Percentiles rank a stretch among this genome's conserved stretches.
Evolutionary conservation across 2,113 vertebrate genomes (phyloP).

Genomic region (Herpetotheres cachinnans): DNA sequence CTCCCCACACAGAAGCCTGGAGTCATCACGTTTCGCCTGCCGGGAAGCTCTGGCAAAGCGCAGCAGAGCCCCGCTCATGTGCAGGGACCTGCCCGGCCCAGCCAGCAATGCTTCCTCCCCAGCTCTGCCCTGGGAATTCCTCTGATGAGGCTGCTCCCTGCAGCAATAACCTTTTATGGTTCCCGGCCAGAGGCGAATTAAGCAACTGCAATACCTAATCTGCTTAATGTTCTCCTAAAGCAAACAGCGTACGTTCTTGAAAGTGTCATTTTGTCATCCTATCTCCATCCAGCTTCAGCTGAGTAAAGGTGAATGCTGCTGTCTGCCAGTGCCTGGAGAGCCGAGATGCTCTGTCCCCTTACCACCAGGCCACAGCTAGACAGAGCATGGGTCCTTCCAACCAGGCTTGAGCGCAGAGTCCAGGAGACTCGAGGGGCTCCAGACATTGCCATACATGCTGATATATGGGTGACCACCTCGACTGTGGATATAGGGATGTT

Average conservation of each 20-base stretch:
- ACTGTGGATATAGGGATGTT: background rate
- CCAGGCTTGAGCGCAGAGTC: accelerated
- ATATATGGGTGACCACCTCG: accelerated
- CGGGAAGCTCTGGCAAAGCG: background rate
- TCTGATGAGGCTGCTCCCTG: background rate
- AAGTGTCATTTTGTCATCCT: constrained; percentile 20
- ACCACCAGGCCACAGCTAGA: accelerated
- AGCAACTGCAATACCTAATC: constrained; percentile 31
- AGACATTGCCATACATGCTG: background rate
- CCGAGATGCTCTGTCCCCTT: background rate
- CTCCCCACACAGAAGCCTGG: background rate
- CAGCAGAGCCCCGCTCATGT: background rate
- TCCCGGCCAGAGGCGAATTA: constrained; percentile 7
- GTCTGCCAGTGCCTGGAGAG: background rate
- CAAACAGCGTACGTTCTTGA: constrained; percentile 14
- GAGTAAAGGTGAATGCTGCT: background rate
- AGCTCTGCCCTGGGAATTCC: constrained; percentile 52
- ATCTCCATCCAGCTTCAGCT: background rate
- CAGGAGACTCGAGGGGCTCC: background rate
- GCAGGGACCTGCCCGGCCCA: background rate
- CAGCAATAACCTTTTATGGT: constrained; percentile 73
- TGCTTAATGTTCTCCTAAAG: constrained; percentile 33
- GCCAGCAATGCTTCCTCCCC: background rate
- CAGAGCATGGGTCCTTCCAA: accelerated
- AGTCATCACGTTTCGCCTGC: background rate